phyloP scores from a whole-genome alignment of 1,140 invertebrate species.

The Vollenhovia emeryi region DNA sequence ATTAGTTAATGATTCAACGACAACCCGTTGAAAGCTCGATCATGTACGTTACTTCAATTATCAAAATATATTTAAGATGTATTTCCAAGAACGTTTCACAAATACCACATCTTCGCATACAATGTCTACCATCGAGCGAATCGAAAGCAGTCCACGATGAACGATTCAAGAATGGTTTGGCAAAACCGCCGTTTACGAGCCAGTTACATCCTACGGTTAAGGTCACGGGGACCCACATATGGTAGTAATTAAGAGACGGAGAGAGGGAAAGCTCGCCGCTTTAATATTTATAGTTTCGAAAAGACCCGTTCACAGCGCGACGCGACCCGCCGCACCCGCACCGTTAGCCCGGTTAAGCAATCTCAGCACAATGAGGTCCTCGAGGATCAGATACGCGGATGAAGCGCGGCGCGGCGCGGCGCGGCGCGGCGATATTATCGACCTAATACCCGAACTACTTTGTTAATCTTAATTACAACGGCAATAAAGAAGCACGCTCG shows the following conservation, averaged over 20 bases:
- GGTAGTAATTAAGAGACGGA: slow-evolving; percentile 26
- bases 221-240: slow-evolving; percentile 6
- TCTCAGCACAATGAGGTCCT: background rate
- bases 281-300: slow-evolving; percentile 48
- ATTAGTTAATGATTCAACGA: background rate
- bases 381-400: slow-evolving; percentile 38
- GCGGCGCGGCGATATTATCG: slow-evolving; percentile 46
- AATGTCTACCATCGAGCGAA: background rate
- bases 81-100: background rate
- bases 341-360: slow-evolving; percentile 6
- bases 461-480: slow-evolving; percentile 62
- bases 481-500: slow-evolving; percentile 40
- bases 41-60: slow-evolving; percentile 1
- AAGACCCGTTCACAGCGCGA: slow-evolving; percentile 5
- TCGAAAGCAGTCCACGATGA: background rate
- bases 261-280: background rate
- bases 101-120: background rate
- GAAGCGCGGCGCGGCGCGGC: slow-evolving; percentile 10
- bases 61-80: background rate
- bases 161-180: background rate
- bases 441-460: slow-evolving; percentile 46
- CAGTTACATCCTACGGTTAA: background rate
- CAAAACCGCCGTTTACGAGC: background rate
- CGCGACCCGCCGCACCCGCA: background rate
- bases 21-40: background rate